Evolutionary conservation across 2,113 vertebrate genomes (phyloP), one percentile per base, ranked within the genome.

Genomic region (Rhabdornis inornatus): DNA sequence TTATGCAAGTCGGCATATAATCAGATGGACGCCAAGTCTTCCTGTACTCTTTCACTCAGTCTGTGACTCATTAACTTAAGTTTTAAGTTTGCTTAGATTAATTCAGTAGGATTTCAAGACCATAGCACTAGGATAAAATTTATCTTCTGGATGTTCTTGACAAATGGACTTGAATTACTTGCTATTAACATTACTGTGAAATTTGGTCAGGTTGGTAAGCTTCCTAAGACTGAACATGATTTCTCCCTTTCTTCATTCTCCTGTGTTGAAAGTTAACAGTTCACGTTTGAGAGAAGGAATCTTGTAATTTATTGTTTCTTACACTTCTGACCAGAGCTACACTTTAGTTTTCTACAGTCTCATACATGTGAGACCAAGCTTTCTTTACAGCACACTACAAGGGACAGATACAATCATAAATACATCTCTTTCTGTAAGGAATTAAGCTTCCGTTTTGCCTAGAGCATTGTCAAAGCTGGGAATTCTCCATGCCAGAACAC

Each of bases 21-120:
- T 31, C 63, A 50, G 45, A 16, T 1, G 7, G 75, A 76, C 21
- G 82, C 85, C 83, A 45, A 74, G 79, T 30, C 59, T 83, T 77
- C 92, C 88, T 72, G 81, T 59, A 23, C 70, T 85, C 63, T 15
- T 53, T 87, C 45, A 40, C 76, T 49, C 23, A 45, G 66, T 20
- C 70, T 12, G 42, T 95, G 76, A 92, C 78, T 95, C 87, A 94
- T 87, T 96, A 92, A 95, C 84, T 76, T 37, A 11, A 37, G 52
- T 35, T 44, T 86, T 88, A 74, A 86, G 5, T 71, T 91, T 77
- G 60, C 61, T 72, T 50, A 69, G 33, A 44, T 70, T 45, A 89
- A 25, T 50, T 63, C n/a, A 23, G 57, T 4, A 56, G 57, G 37
- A 45, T 39, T 61, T 9, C 2, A 22, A 66, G 39, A n/a, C 50